Evolutionary conservation across 2,888 invertebrate genomes (phyloP).

Genomic region (Aleiodes alternator): DNA sequence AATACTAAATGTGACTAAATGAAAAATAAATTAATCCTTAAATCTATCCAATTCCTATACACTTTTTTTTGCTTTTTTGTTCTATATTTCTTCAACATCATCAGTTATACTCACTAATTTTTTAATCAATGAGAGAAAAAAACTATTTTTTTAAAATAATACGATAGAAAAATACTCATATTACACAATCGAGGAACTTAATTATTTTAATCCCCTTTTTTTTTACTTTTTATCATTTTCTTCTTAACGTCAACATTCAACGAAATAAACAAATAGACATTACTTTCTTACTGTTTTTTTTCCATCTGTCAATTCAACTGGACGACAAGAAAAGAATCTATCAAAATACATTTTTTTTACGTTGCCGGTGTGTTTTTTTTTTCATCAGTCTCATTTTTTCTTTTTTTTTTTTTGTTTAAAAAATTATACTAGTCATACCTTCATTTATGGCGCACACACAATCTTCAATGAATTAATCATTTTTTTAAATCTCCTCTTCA

Average conservation of each 20-base stretch:
- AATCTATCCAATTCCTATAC: conserved; percentile 63
- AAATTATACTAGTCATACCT: conserved; percentile 13
- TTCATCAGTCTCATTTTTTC: conserved; percentile 22
- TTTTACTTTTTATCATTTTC: conserved; percentile 21
- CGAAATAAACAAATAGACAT: conserved; percentile 9
- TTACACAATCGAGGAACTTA: conserved; percentile 64
- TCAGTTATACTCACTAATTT: conserved; percentile 48
- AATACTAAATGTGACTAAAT: conserved; percentile 63
- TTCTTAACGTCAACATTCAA: conserved; percentile 20
- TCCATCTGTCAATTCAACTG: conserved; percentile 13
- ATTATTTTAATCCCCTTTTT: conserved; percentile 41
- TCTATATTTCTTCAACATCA: not conserved
- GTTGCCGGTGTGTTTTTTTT: conserved; percentile 26
- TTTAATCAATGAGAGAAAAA: conserved; percentile 43
- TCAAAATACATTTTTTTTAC: conserved; percentile 37
- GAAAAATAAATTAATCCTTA: conserved; percentile 68
- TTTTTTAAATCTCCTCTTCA: conserved; percentile 44
- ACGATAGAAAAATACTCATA: conserved; percentile 71
- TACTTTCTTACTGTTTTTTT: not conserved
- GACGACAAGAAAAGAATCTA: conserved; percentile 30
- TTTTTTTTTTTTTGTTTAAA: conserved; percentile 1
- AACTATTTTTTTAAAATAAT: conserved; percentile 65
- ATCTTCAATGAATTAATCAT: conserved; percentile 42
- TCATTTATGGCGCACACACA: conserved; percentile 48
- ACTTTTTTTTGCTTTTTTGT: conserved; percentile 26